These are phyloP conservation scores for Caenorhabditis virilis DNA, from an alignment of 2,888 invertebrate species.

Conservation along the genomic window DNA sequence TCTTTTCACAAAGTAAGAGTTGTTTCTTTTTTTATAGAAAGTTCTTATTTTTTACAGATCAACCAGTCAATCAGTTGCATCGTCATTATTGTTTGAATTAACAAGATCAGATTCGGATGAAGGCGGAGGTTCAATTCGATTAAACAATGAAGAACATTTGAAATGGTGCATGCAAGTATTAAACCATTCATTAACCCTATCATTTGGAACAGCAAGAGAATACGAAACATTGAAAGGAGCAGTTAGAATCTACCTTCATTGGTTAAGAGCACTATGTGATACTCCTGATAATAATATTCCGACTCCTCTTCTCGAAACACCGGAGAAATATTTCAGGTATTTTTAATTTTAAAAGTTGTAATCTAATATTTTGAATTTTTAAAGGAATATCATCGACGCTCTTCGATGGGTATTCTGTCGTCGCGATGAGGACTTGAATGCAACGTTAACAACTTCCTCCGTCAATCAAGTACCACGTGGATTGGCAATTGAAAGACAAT, in stretches of 20 bases:
- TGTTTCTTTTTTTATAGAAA: not conserved
- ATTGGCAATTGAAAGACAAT: slow-evolving; percentile 46
- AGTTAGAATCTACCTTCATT: slow-evolving; percentile 49
- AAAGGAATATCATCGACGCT: slow-evolving; percentile 61
- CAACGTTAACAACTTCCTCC: slow-evolving; percentile 10
- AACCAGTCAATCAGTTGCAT: slow-evolving; percentile 49
- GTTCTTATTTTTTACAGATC: slow-evolving; percentile 23
- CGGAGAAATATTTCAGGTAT: slow-evolving; percentile 53
- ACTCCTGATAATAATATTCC: slow-evolving; percentile 49
- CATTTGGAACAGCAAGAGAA: slow-evolving; percentile 54
- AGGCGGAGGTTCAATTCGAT: slow-evolving; percentile 35
- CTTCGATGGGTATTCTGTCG: slow-evolving; percentile 57
- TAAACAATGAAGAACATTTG: slow-evolving; percentile 58
- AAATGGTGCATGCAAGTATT: slow-evolving; percentile 68
- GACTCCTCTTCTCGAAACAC: slow-evolving; percentile 49
- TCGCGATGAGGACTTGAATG: slow-evolving; percentile 31
- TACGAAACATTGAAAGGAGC: slow-evolving; percentile 56
- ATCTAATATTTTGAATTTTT: not conserved
- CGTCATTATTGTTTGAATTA: slow-evolving; percentile 40
- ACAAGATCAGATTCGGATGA: slow-evolving; percentile 38
- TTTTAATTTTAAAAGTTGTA: not conserved
- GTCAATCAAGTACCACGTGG: slow-evolving; percentile 33
- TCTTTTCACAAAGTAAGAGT: slow-evolving; percentile 57
- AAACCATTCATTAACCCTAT: slow-evolving; percentile 60
- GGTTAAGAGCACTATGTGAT: slow-evolving; percentile 52